Percentiles rank a stretch among this genome's conserved stretches.
Conservation (phyloP, 30 jellyfish, hydroid and myxozoan genomes). For the Cassiopea xamachana region DNA sequence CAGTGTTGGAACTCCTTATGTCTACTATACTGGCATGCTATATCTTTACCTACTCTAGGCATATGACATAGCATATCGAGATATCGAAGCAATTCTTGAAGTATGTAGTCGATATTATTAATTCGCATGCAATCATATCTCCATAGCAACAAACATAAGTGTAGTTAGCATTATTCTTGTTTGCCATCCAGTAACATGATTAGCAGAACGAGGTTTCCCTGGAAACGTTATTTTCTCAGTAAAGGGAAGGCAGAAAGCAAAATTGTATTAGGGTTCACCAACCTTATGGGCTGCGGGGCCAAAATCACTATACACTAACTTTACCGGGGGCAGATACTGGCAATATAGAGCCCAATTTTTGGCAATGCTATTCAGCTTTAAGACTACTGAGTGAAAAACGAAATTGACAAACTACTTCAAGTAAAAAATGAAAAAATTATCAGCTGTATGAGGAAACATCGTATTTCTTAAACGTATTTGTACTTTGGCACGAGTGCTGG, state of each 20-base stretch:
- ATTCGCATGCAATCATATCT: neutral
- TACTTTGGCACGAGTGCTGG: too few species aligned
- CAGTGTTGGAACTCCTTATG: too few species aligned
- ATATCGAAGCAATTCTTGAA: neutral
- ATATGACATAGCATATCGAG: neutral
- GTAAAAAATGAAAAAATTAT: too few species aligned
- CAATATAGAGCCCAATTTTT: too few species aligned
- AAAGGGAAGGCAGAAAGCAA: neutral
- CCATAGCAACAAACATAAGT: neutral
- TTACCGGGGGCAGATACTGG: too few species aligned
- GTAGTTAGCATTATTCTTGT: neutral
- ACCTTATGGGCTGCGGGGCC: neutral
- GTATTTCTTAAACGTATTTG: too few species aligned
- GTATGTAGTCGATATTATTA: neutral
- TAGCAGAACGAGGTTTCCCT: neutral
- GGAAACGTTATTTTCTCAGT: neutral
- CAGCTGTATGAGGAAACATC: too few species aligned
- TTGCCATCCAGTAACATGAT: neutral
- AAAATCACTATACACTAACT: too few species aligned
- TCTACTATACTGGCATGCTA: neutral
- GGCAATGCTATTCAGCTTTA: too few species aligned
- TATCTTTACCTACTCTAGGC: neutral
- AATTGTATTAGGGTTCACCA: neutral
- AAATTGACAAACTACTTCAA: too few species aligned
- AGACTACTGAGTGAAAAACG: too few species aligned